Evolutionary conservation across 2,113 vertebrate genomes (phyloP).

Genomic region (Ornithorhynchus anatinus): DNA sequence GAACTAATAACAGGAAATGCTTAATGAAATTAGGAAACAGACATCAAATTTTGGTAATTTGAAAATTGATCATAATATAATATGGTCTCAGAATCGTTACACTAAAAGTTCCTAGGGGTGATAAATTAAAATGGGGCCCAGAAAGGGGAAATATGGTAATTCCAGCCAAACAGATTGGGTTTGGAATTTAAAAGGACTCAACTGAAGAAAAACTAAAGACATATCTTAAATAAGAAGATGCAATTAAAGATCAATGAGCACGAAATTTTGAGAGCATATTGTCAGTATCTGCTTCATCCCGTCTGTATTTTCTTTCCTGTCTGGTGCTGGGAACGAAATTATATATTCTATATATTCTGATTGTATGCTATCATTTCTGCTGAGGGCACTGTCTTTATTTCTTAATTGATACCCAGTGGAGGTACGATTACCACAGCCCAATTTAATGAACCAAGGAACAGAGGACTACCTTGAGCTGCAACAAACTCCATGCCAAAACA

Average conservation of each 20-base stretch:
- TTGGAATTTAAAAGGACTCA: not conserved
- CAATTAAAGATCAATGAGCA: not conserved
- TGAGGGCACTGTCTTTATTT: conserved; percentile 41
- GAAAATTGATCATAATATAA: conserved; percentile 51
- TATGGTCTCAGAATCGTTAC: conserved; percentile 37
- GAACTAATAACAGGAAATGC: conserved; percentile 52
- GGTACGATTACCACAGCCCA: conserved; percentile 31
- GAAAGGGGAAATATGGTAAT: conserved; percentile 19
- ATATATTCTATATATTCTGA: conserved; percentile 52
- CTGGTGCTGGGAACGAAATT: conserved; percentile 42
- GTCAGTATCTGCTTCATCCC: not conserved
- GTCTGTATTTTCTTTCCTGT: not conserved
- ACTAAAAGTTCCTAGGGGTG: conserved; percentile 38
- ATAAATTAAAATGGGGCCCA: conserved; percentile 28
- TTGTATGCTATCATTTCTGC: conserved; percentile 47
- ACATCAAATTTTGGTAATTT: conserved; percentile 46
- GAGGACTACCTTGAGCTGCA: conserved; percentile 33
- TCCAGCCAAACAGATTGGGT: not conserved
- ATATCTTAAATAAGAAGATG: not conserved
- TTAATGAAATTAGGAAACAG: conserved; percentile 53
- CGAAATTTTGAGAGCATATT: fast-evolving
- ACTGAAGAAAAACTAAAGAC: conserved; percentile 18
- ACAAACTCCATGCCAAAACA: conserved; percentile 32
- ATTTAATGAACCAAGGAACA: conserved; percentile 32
- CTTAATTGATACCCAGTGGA: conserved; percentile 50